Evolutionary conservation across 2,113 vertebrate species (phyloP).

Genomic region (Pogonocichla stellata): DNA sequence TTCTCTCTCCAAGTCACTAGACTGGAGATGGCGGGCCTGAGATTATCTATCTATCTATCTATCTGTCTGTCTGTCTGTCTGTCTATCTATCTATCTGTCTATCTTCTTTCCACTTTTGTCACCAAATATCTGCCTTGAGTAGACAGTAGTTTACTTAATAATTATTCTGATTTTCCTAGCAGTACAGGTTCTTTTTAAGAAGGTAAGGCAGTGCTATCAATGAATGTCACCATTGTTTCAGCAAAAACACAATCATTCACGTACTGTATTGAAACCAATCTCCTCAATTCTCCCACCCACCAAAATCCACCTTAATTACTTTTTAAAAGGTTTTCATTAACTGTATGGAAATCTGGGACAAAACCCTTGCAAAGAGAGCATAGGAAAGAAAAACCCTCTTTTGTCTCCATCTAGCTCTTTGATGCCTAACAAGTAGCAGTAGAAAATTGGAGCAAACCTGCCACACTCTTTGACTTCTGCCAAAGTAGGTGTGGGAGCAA

Average conservation of each 20-base stretch:
- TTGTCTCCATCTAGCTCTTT: not conserved
- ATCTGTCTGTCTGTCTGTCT: too few relatives aligned
- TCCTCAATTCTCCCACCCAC: not conserved
- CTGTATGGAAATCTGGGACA: not conserved
- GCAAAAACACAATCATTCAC: not conserved
- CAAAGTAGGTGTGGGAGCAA: not conserved
- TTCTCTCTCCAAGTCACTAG: not conserved
- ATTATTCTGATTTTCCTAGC: slow-evolving; percentile 8
- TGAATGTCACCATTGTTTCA: not conserved
- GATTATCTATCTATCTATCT: not conserved
- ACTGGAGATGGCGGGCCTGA: not conserved
- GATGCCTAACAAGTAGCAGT: not conserved
- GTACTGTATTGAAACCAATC: not conserved
- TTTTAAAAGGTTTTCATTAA: not conserved
- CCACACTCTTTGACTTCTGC: not conserved
- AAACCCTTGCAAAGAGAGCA: not conserved
- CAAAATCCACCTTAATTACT: not conserved
- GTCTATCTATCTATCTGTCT: too few relatives aligned
- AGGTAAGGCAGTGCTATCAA: not conserved
- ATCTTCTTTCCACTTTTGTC: not conserved
- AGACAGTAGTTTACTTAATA: not conserved
- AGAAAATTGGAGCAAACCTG: not conserved
- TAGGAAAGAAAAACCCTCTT: not conserved
- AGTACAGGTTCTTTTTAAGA: not conserved
- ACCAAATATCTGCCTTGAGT: not conserved